These are phyloP conservation scores for Microtus pennsylvanicus DNA, from an alignment of 2,113 vertebrate genomes.

Conservation along the genomic window DNA sequence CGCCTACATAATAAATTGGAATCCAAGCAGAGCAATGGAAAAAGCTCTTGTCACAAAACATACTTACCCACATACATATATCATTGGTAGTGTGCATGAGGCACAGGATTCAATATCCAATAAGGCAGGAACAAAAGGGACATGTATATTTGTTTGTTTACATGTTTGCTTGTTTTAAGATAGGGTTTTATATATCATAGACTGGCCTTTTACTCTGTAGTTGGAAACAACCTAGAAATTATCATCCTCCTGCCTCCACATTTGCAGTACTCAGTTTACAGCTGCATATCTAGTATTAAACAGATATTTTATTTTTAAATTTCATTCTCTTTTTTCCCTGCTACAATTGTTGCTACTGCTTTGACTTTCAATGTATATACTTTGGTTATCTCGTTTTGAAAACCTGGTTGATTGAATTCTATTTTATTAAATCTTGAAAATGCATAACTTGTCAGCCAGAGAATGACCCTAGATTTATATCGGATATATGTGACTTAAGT, in stretches of 20 bases:
- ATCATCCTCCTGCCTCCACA: neutral
- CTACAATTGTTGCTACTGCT: too few relatives aligned
- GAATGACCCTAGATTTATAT: neutral
- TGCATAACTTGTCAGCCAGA: neutral
- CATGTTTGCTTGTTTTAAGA: neutral
- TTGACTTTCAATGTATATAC: too few relatives aligned
- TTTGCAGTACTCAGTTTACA: neutral
- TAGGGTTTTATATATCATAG: neutral
- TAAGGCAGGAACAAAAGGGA: neutral
- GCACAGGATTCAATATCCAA: neutral
- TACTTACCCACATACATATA: neutral
- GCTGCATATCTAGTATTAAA: neutral
- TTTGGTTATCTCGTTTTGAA: too few relatives aligned
- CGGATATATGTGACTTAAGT: neutral
- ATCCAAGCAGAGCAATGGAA: neutral
- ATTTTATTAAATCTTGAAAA: slow-evolving; percentile 2
- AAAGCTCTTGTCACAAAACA: neutral
- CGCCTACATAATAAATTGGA: neutral
- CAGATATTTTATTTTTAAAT: neutral
- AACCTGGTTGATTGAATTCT: neutral
- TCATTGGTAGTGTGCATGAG: neutral
- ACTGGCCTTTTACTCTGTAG: neutral
- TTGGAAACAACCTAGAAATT: neutral
- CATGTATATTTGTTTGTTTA: neutral
- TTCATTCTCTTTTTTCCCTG: too few relatives aligned